Evolutionary conservation across 2,113 vertebrate genomes (phyloP).

Genomic region (Chionis minor): DNA sequence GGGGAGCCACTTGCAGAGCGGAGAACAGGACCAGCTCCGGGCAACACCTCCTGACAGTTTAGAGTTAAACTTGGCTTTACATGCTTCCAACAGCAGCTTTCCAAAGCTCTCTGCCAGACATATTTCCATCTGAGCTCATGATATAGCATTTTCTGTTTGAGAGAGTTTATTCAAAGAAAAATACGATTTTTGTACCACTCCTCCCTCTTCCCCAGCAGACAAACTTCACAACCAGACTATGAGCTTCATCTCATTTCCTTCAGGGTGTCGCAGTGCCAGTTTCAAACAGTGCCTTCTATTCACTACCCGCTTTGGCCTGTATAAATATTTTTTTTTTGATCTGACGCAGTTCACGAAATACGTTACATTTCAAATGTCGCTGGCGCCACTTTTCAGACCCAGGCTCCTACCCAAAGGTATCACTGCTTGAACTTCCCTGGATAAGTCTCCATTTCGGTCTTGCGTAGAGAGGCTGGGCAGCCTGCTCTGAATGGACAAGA

Average conservation of each 20-base stretch:
- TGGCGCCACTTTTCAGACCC: background rate
- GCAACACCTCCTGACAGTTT: background rate
- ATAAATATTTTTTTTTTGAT: background rate
- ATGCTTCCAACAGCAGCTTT: slow-evolving; percentile 17
- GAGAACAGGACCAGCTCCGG: background rate
- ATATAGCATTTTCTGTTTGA: slow-evolving; percentile 32
- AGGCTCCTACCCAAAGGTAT: background rate
- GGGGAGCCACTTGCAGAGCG: background rate
- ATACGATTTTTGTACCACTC: background rate
- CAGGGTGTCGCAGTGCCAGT: slow-evolving; percentile 27
- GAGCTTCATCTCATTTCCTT: slow-evolving; percentile 60
- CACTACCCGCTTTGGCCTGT: background rate
- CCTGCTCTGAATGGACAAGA: background rate
- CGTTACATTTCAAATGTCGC: slow-evolving; percentile 3
- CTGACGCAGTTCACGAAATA: background rate
- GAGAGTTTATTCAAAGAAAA: slow-evolving; percentile 42
- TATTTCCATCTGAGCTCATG: slow-evolving; percentile 47
- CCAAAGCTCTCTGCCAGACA: slow-evolving; percentile 29
- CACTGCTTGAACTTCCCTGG: background rate
- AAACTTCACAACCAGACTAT: slow-evolving; percentile 61
- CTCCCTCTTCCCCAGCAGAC: slow-evolving; percentile 35
- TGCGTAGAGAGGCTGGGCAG: background rate
- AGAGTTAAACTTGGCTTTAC: slow-evolving; percentile 27
- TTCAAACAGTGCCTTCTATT: slow-evolving; percentile 59
- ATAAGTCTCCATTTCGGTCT: background rate